Evolutionary conservation across 2,888 invertebrate species (phyloP), one percentile per base, ranked within the genome.

Genomic region (Lycia hirtaria): DNA sequence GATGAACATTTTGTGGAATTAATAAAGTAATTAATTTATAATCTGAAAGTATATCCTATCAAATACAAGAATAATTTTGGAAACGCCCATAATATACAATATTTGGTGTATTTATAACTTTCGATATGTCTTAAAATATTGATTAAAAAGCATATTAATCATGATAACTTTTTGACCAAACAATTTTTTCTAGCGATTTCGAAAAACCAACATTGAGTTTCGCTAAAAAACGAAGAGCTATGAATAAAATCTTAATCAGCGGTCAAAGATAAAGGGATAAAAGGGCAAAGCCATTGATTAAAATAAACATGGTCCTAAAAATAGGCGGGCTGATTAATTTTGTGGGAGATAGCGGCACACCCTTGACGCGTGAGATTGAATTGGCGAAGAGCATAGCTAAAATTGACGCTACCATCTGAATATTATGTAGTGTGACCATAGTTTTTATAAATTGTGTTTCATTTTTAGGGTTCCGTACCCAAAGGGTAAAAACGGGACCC

Each of bases 191-290:
- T 30, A 38, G n/a, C 44, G 9, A 12, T 59, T 56, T 54, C 19
- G 19, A 51, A 62, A 62, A 60, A 54, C 48, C 38, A 58, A 52
- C 45, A 32, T 62, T 48, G n/a, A 14, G 37, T 65, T 71, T 67
- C 45, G 68, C 71, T 75, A 76, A 82, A 80, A 81, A 76, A 72
- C 63, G 28, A 54, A 55, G 65, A 70, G 69, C 78, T 83, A 91
- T 91, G 89, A 89, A 92, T 92, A 92, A 91, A 90, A 91, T 88
- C 91, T 92, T 86, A 91, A 90, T 92, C 77, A 92, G 85, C 88
- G 86, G 86, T 67, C 65, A 72, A 68, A 64, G 64, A 75, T 72
- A 78, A 86, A 83, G 68, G 71, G 66, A 62, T 69, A 70, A 71
- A 76, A 80, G 72, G 80, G 76, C 77, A 85, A 83, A 86, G 63